A percentile compares a stretch with the other conserved stretches of the same genome.
Evolutionary conservation across 2,113 vertebrate genomes (phyloP).

Genomic region (Chaenocephalus aceratus): DNA sequence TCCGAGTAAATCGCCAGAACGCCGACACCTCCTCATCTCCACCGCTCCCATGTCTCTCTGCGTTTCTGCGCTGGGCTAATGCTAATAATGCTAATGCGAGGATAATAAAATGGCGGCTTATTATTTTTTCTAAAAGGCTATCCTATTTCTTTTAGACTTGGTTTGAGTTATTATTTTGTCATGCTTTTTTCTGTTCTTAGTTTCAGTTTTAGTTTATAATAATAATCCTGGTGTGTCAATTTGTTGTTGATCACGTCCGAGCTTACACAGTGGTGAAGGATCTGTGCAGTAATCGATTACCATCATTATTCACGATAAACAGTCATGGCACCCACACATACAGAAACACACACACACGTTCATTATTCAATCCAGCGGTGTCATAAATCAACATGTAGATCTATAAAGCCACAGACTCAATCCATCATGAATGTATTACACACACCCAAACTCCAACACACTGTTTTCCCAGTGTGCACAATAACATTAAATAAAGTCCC

Average conservation of each 20-base stretch:
- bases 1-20: too few relatives aligned
- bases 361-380: neutral
- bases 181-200: too few relatives aligned
- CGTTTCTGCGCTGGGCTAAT: too few relatives aligned
- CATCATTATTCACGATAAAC: slow-evolving; percentile 34
- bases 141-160: too few relatives aligned
- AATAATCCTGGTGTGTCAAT: neutral
- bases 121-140: too few relatives aligned
- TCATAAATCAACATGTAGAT: slow-evolving; percentile 41
- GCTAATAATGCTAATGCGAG: too few relatives aligned
- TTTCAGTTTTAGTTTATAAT: too few relatives aligned
- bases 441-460: neutral
- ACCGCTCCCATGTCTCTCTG: too few relatives aligned
- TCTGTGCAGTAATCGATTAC: slow-evolving; percentile 37
- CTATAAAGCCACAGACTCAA: slow-evolving; percentile 11
- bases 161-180: too few relatives aligned
- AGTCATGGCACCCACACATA: slow-evolving; percentile 24
- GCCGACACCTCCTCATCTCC: too few relatives aligned
- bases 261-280: slow-evolving; percentile 18
- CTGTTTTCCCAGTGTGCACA: neutral
- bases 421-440: slow-evolving; percentile 32
- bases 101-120: too few relatives aligned
- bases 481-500: neutral
- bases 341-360: neutral
- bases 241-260: neutral